Conservation (phyloP, 2,797 vertebrate genomes). For the Siniperca obscura region DNA sequence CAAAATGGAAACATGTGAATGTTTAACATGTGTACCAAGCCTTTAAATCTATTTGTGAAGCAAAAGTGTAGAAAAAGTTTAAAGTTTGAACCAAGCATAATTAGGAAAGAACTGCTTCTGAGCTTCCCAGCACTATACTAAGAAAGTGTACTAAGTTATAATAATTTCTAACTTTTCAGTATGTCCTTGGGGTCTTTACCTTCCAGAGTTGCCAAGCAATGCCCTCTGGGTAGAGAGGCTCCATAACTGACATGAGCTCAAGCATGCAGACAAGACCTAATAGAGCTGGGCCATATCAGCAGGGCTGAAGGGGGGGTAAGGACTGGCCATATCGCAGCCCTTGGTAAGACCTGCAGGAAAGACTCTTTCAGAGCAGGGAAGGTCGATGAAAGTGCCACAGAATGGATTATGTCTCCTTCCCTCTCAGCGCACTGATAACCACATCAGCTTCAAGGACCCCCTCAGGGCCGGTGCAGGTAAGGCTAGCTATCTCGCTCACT, state of each 20-base stretch:
- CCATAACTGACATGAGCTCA: constrained; percentile 75
- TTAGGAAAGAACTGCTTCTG: constrained; percentile 18
- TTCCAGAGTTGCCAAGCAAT: constrained; percentile 66
- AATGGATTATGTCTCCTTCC: constrained; percentile 84
- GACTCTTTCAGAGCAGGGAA: constrained; percentile 73
- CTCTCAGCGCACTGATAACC: constrained; percentile 81
- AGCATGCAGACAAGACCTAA: constrained; percentile 77
- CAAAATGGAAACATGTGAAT: constrained; percentile 18
- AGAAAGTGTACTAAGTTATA: constrained; percentile 65
- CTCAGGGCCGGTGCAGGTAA: constrained; percentile 78
- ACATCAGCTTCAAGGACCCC: constrained; percentile 81
- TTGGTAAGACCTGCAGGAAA: constrained; percentile 74
- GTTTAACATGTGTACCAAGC: constrained; percentile 18
- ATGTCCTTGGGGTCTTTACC: constrained; percentile 71
- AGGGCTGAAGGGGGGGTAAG: constrained; percentile 65
- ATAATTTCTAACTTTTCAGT: constrained; percentile 69
- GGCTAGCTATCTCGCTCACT: constrained; percentile 75
- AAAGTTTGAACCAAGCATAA: constrained; percentile 28
- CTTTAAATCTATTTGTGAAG: constrained; percentile 7
- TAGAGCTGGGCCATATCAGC: constrained; percentile 77
- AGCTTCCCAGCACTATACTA: constrained; percentile 25
- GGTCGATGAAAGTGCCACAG: constrained; percentile 81
- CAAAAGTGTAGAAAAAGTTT: constrained; percentile 33
- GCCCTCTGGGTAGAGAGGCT: constrained; percentile 70
- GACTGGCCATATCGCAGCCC: constrained; percentile 69